Evolutionary conservation across 2,888 invertebrate species (phyloP).

Genomic region (Papilio elwesi): DNA sequence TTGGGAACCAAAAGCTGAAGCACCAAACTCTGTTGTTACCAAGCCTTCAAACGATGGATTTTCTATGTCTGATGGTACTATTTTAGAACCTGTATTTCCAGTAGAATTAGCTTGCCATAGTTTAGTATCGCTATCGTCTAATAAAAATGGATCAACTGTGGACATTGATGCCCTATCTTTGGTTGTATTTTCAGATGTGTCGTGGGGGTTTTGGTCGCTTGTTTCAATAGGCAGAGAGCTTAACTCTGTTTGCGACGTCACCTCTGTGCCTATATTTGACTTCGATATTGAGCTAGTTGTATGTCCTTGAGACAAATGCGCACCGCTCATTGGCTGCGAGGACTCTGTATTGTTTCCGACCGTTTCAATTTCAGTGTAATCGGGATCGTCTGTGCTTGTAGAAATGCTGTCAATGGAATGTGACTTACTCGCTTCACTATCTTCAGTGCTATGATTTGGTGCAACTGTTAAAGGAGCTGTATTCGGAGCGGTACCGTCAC

Average conservation of each 20-base stretch:
- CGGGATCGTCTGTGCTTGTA: constrained; percentile 32
- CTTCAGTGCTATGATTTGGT: constrained; percentile 24
- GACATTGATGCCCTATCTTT: constrained; percentile 59
- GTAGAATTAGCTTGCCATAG: constrained; percentile 56
- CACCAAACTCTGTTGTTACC: constrained; percentile 73
- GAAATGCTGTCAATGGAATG: constrained; percentile 36
- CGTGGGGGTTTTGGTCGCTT: constrained; percentile 76
- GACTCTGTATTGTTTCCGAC: constrained; percentile 29
- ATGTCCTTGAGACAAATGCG: constrained; percentile 55
- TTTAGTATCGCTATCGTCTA: constrained; percentile 54
- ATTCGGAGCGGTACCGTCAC: constrained; percentile 52
- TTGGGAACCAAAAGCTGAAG: constrained; percentile 66
- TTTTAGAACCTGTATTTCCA: constrained; percentile 58
- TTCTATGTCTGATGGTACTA: constrained; percentile 49
- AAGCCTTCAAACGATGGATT: constrained; percentile 62
- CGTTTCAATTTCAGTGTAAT: constrained; percentile 44
- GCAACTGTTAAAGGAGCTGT: constrained; percentile 40
- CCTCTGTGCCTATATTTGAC: constrained; percentile 66
- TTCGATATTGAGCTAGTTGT: constrained; percentile 60
- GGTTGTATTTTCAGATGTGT: constrained; percentile 59
- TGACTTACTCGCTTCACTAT: constrained; percentile 31
- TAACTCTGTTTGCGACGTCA: constrained; percentile 72
- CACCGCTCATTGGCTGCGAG: constrained; percentile 45
- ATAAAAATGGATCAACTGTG: constrained; percentile 53
- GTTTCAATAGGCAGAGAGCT: constrained; percentile 77